These are phyloP conservation scores for Alca torda DNA, from an alignment of 2,797 vertebrate species.

Conservation along the genomic window DNA sequence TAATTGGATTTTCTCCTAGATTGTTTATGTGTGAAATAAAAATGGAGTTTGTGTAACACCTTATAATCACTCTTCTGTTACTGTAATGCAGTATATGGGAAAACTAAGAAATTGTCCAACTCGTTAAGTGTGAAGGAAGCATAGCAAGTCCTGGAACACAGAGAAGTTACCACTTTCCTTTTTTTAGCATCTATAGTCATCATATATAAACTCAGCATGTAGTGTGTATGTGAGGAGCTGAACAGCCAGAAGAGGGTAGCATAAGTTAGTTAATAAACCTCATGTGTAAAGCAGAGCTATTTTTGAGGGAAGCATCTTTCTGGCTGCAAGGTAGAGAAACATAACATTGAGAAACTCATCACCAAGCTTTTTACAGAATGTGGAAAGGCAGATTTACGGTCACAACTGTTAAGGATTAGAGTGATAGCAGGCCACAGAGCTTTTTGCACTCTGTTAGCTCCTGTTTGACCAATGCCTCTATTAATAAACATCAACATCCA, in stretches of 20 bases:
- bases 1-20: neutral
- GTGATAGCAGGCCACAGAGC: neutral
- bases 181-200: neutral
- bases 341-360: neutral
- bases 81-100: neutral
- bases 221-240: neutral
- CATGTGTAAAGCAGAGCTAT: neutral
- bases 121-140: neutral
- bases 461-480: neutral
- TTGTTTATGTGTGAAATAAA: neutral
- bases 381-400: neutral
- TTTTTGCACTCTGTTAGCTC: neutral
- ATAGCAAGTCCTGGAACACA: neutral
- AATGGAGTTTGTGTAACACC: neutral
- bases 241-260: constrained; percentile 61
- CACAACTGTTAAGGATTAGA: neutral
- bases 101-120: neutral
- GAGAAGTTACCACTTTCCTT: neutral
- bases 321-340: neutral
- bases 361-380: neutral
- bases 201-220: neutral
- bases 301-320: neutral
- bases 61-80: neutral
- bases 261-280: constrained; percentile 24
- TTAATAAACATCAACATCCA: neutral